Base-by-base conservation (phyloP, 2,113 vertebrate genomes). In the Syrmaticus mikado region DNA sequence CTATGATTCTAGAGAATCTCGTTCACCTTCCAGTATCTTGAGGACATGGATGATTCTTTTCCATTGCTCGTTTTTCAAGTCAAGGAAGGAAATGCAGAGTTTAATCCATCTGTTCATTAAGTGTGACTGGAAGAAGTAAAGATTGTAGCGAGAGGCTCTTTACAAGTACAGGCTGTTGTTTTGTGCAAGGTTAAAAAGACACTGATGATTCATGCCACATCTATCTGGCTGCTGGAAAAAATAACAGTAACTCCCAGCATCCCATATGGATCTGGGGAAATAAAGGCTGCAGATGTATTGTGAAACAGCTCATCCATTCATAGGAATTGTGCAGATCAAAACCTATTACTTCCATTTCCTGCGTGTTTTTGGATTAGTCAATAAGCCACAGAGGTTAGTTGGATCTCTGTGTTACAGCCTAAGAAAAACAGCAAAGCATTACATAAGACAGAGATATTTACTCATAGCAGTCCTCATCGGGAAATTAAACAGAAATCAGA, bases 241-340 rank as follows among this genome's bases (percentile, higher is more conserved):
- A 18, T 4, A 61, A 4, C 48, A 82, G 6, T 58, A 50, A 67
- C 34, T 90, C 41, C 28, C 46, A 67, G 34, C 38, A 71, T 64
- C 72, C 80, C 2, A 0, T 30, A 28, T 48, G 22, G 50, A 90
- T 55, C 68, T 65, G 73, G 79, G 82, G 64, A 70, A 70, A 79
- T 11, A 36, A 48, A 89, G 25, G 46, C 28, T 90, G 36, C 40
- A 66, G 55, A 43, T 16, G 27, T 32, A 2, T 94, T 96, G 91
- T 96, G 94, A 96, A 96, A 95, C 68, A 81, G 28, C 48, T 82
- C 83, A 81, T 19, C 82, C 87, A 81, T 97, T 96, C 90, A 84
- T 72, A 52, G 67, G 73, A 46, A 34, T 1, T 57, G 72, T 62
- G 86, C 90, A 82, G 80, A 96, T 81, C 79, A 74, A 85, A 94